These are phyloP conservation scores for Leptothorax acervorum DNA, from an alignment of 2,888 invertebrate species.

Conservation along the genomic window DNA sequence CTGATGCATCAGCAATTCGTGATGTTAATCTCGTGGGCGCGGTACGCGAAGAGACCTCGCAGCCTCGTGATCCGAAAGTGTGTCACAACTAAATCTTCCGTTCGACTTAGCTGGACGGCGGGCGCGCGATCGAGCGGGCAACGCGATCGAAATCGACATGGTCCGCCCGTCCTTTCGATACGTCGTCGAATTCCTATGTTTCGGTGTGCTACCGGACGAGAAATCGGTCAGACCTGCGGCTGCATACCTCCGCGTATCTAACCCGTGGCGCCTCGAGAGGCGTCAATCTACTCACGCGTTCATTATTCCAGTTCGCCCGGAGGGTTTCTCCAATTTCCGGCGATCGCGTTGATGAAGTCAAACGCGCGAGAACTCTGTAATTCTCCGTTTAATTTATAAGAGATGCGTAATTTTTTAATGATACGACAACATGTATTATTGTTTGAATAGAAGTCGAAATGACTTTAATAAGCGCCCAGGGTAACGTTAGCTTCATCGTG, in stretches of 20 bases:
- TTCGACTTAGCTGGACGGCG: conserved; percentile 65
- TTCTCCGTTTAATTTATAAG: background rate
- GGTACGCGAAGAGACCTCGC: conserved; percentile 50
- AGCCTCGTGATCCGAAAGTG: conserved; percentile 69
- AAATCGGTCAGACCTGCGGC: conserved; percentile 70
- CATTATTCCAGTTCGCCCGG: background rate
- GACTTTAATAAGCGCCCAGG: background rate
- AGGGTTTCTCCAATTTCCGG: background rate
- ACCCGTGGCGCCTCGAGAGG: conserved; percentile 54
- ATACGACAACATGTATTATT: background rate
- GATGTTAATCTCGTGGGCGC: conserved; percentile 77
- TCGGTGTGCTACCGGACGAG: conserved; percentile 59
- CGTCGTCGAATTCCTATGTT: conserved; percentile 68
- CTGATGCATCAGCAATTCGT: conserved; percentile 66
- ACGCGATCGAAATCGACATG: conserved; percentile 65
- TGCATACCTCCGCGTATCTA: conserved; percentile 66
- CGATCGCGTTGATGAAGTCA: background rate
- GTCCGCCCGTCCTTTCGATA: conserved; percentile 52
- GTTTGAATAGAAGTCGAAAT: background rate
- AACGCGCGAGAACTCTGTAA: background rate
- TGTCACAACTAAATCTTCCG: conserved; percentile 77
- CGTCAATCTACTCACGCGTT: conserved; percentile 35
- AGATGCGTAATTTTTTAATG: background rate
- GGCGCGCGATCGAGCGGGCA: conserved; percentile 51
- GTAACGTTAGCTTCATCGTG: background rate